Conservation (phyloP, 2,888 invertebrate genomes). For the Periphyllus acericola region DNA sequence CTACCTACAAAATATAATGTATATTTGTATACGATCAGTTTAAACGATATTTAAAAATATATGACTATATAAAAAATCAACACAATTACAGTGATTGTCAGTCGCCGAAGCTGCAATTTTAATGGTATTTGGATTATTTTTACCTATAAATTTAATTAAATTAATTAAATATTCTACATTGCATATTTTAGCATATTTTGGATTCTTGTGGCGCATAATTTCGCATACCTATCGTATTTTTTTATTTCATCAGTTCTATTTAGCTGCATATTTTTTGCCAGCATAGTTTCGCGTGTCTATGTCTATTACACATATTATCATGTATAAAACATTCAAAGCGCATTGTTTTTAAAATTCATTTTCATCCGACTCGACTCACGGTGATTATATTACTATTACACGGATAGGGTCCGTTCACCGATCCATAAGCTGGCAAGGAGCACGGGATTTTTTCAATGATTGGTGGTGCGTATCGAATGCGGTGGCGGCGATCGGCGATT, state of each 20-base stretch:
- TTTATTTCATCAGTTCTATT: neutral
- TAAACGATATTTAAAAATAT: neutral
- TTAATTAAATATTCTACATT: neutral
- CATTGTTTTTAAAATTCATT: neutral
- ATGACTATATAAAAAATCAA: neutral
- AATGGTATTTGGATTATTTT: slow-evolving; percentile 34
- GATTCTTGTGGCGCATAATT: neutral
- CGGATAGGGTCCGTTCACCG: neutral
- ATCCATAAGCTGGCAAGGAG: neutral
- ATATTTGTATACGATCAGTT: neutral
- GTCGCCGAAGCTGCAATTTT: neutral
- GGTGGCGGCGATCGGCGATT: slow-evolving; percentile 8
- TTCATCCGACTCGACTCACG: neutral
- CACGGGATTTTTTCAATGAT: slow-evolving; percentile 44
- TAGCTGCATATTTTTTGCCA: neutral
- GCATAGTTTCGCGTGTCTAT: neutral
- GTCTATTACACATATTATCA: neutral
- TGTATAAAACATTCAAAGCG: neutral
- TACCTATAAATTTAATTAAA: slow-evolving; percentile 14
- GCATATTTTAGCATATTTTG: neutral
- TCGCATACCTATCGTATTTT: neutral
- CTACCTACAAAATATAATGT: neutral
- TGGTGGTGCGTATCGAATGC: slow-evolving; percentile 44
- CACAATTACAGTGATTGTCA: neutral
- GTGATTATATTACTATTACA: slow-evolving; percentile 12